Base-by-base conservation (phyloP, 2,113 vertebrate species). In the Corythornis madagascariensis region DNA sequence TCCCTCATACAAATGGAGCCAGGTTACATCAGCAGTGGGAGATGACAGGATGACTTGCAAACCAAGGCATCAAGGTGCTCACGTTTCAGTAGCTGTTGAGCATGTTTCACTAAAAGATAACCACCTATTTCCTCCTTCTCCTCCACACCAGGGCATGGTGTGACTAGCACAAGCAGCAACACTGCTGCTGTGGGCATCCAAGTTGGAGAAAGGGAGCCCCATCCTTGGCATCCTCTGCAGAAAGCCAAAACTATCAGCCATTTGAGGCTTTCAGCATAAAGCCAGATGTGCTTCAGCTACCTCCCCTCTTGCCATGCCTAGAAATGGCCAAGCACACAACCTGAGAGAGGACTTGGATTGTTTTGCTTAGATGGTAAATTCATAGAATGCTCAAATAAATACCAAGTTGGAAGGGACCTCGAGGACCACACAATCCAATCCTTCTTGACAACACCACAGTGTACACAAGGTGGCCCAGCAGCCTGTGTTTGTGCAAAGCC, bases 61-160 rank as follows among this genome's bases (percentile, higher is more conserved):
- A 57, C 25, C 16, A 61, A 35, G 18, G 31, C 26, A 14, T 6
- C 25, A 55, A 59, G 38, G 25, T 38, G 18, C n/a, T 48, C 22
- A 20, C 17, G 13, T 20, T 18, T 52, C 55, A 83, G 42, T 9
- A 71, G 59, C 33, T 50, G 65, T 38, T 2, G 3, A 78, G 35
- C 0, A 0, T 1, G 1, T 33, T 63, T 69, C 14, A 19, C 40
- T 64, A 64, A 78, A 43, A 63, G 18, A 43, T 69, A 63, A 20
- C 28, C 7, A 22, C 18, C 26, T 47, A 15, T 50, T 33, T 70
- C 60, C 14, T 79, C 35, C 40, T 35, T 8, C 50, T 71, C 1
- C 15, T 42, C 50, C 33, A 11, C 0, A 1, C 42, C 0, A 8
- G 38, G 69, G 19, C 25, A 47, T 0, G 0, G 61, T 2, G 1